Percentiles rank a stretch among this genome's conserved stretches.
These are phyloP conservation scores for Helogale parvula DNA, from an alignment of 2,113 vertebrate species.

Conservation along the genomic window DNA sequence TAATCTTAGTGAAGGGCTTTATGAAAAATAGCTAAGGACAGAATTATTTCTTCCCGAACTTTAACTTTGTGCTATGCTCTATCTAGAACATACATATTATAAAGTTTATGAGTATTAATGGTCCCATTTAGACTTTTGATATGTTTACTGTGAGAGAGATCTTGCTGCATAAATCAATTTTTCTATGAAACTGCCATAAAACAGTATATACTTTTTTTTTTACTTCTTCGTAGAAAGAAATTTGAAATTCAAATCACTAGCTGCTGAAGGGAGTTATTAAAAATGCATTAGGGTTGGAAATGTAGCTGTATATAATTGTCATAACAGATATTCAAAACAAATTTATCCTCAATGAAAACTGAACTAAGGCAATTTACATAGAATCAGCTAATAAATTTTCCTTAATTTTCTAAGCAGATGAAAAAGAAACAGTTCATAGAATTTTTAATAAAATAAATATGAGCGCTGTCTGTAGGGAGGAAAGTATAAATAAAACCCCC, in stretches of 20 bases:
- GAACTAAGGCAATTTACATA: slow-evolving; percentile 83
- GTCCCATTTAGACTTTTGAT: slow-evolving; percentile 76
- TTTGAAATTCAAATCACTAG: slow-evolving; percentile 87
- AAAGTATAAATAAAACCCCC: slow-evolving; percentile 31
- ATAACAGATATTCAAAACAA: slow-evolving; percentile 84
- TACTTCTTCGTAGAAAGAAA: slow-evolving; percentile 78
- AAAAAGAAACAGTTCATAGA: slow-evolving; percentile 67
- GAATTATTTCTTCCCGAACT: slow-evolving; percentile 54
- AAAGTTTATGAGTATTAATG: slow-evolving; percentile 64
- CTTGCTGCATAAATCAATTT: slow-evolving; percentile 79
- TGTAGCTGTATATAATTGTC: slow-evolving; percentile 83
- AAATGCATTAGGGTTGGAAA: slow-evolving; percentile 86
- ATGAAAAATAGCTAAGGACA: slow-evolving; percentile 39
- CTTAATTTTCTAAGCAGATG: slow-evolving; percentile 80
- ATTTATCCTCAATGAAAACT: slow-evolving; percentile 83
- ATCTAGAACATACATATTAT: slow-evolving; percentile 41
- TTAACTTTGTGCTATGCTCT: slow-evolving; percentile 58
- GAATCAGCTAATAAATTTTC: slow-evolving; percentile 79
- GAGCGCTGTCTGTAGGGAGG: not conserved
- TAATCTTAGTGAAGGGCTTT: not conserved
- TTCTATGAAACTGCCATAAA: slow-evolving; percentile 79
- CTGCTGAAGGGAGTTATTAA: slow-evolving; percentile 85
- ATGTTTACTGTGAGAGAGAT: slow-evolving; percentile 74
- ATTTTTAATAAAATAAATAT: slow-evolving; percentile 67
- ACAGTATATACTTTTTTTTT: slow-evolving; percentile 71